Evolutionary conservation across 2,113 vertebrate species (phyloP).

Genomic region (Sylvietta virens): DNA sequence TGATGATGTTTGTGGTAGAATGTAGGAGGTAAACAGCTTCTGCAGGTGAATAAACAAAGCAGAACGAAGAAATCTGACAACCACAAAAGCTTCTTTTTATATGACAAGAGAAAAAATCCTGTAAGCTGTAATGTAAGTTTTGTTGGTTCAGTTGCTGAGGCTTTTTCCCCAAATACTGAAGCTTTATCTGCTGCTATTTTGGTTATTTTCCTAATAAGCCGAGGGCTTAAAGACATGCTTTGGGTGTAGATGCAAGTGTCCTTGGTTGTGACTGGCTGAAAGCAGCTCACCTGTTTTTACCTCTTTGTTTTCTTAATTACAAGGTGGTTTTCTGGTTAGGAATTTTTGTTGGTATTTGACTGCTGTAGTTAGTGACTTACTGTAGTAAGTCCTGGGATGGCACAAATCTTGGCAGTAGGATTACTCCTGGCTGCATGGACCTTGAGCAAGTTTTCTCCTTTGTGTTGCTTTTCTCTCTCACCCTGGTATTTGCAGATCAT

Average conservation of each 20-base stretch:
- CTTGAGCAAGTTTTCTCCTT: not conserved
- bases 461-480: not conserved
- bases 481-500: not conserved
- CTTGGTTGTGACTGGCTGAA: not conserved
- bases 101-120: not conserved
- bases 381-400: not conserved
- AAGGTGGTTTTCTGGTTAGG: slow-evolving; percentile 1
- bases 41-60: slow-evolving; percentile 46
- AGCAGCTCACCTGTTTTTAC: not conserved
- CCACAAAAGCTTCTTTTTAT: not conserved
- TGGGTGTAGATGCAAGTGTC: not conserved
- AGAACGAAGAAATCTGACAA: not conserved
- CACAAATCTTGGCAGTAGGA: not conserved
- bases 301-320: slow-evolving; percentile 20
- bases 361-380: not conserved
- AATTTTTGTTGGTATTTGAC: not conserved
- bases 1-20: slow-evolving; percentile 18
- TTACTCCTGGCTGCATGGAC: not conserved
- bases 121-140: not conserved
- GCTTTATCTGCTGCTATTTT: not conserved
- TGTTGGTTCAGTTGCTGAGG: not conserved
- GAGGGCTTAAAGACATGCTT: not conserved
- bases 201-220: not conserved
- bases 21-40: slow-evolving; percentile 42
- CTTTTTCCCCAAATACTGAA: not conserved